Evolutionary conservation across 2,113 vertebrate species (phyloP), one percentile per base, ranked within the genome.

Genomic region (Erpornis zantholeuca): DNA sequence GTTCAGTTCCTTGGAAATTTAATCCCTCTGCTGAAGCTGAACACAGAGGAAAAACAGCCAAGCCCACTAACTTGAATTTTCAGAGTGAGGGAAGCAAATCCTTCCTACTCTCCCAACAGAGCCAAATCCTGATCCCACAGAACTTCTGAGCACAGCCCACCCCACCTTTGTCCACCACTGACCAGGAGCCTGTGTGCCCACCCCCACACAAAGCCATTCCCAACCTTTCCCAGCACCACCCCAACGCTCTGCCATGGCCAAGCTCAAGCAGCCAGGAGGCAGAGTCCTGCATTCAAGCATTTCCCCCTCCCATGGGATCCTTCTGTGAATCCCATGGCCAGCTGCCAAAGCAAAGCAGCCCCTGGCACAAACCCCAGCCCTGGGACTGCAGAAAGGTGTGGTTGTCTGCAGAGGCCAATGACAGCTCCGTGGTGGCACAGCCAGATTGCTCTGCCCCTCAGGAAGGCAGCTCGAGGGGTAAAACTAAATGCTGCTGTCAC

Each of bases 301-400:
- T 50, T 71, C 38, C 42, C 33, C 3, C 49, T 64, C 40, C 0
- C 0, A 23, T 1, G 2, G 27, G 20, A 47, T 27, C 63, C 49
- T 64, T 24, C 61, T 10, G 22, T 11, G 52, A 6, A 57, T 27
- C 36, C 40, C 57, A 45, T 8, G 1, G 0, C 45, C 36, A 66
- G 49, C 44, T 60, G 68, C 52, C 52, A 60, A 38, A 60, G 10
- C 27, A 53, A 66, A 65, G 21, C 50, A 19, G 70, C 28, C 47
- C 25, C 36, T 9, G 40, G 65, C 31, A 49, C 45, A 44, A 27
- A 17, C 4, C 4, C 45, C 22, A 18, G 56, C 23, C 53, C 40
- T 21, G 6, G 33, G 7, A 17, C 14, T 33, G 17, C 44, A 33
- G 15, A 10, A 23, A 65, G 29, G 14, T 0, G 0, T 27, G 49